Percentiles rank a stretch among this genome's conserved stretches.
Evolutionary conservation across 2,113 vertebrate genomes (phyloP).

Genomic region (Columbina picui): DNA sequence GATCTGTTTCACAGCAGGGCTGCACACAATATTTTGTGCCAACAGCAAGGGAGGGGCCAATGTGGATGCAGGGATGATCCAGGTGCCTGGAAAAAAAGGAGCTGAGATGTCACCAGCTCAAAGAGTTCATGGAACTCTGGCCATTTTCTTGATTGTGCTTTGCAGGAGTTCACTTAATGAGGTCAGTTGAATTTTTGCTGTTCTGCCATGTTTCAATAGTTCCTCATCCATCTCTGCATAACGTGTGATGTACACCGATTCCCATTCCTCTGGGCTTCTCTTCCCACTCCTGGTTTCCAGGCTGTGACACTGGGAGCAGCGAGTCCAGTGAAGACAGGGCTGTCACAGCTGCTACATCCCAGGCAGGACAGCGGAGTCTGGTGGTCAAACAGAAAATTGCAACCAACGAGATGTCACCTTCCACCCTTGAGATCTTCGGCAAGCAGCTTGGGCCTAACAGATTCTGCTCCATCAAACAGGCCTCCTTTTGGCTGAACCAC

Average conservation of each 20-base stretch:
- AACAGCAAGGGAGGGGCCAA: background rate
- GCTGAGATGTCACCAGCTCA: background rate
- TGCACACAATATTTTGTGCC: background rate
- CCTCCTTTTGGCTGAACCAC: background rate
- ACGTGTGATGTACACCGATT: background rate
- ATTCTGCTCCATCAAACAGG: background rate
- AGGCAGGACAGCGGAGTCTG: slow-evolving; percentile 51
- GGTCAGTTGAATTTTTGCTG: background rate
- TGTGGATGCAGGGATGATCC: accelerated
- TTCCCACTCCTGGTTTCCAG: background rate
- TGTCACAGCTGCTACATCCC: background rate
- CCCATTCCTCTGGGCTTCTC: background rate
- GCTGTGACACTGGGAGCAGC: accelerated
- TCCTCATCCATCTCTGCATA: background rate
- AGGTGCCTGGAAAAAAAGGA: background rate
- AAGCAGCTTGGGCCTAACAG: background rate
- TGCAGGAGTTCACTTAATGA: background rate
- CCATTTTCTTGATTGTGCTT: background rate
- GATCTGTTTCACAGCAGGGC: background rate
- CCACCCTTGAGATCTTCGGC: accelerated
- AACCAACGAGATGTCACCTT: background rate
- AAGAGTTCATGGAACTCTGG: background rate
- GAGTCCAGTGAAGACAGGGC: background rate
- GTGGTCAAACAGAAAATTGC: slow-evolving; percentile 5
- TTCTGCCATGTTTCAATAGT: background rate